Evolutionary conservation across 1,140 invertebrate species (phyloP).

Genomic region (Sarcophaga peregrina): DNA sequence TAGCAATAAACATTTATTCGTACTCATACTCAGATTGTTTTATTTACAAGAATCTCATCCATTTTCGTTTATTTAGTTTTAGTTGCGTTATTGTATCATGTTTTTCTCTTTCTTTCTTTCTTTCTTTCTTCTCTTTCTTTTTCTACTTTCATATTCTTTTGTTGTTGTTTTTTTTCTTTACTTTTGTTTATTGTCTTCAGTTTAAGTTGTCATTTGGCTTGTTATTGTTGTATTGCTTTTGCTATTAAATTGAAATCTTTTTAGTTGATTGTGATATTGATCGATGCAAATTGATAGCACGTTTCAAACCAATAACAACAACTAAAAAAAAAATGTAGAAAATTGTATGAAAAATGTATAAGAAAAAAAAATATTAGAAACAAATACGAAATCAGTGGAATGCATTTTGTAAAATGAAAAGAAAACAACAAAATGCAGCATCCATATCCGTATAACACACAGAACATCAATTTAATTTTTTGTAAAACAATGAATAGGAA

Average conservation of each 20-base stretch:
- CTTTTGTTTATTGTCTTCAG: not conserved
- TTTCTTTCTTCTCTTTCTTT: not conserved
- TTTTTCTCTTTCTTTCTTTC: not conserved
- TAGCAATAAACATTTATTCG: constrained; percentile 32
- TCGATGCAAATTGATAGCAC: constrained; percentile 40
- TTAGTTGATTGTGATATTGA: constrained; percentile 24
- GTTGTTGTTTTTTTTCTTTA: not conserved
- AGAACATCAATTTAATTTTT: too few species aligned
- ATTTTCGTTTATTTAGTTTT: constrained; percentile 37
- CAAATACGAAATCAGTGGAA: not conserved
- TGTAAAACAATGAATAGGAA: too few species aligned
- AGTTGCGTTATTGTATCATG: not conserved
- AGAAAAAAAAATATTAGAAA: constrained; percentile 12
- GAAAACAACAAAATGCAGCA: not conserved
- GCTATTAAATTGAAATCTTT: constrained; percentile 40
- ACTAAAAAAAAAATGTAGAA: not conserved
- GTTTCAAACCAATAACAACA: constrained; percentile 29
- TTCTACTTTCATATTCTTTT: not conserved
- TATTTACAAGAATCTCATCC: constrained; percentile 39
- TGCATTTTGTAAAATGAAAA: not conserved
- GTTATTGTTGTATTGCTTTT: constrained; percentile 29
- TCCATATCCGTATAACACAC: too few species aligned
- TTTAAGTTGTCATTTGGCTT: constrained; percentile 33
- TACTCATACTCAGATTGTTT: not conserved
- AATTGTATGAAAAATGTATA: not conserved